Percentiles rank a stretch among this genome's conserved stretches.
Conservation (phyloP, 2,113 vertebrate genomes). For the Riparia riparia region DNA sequence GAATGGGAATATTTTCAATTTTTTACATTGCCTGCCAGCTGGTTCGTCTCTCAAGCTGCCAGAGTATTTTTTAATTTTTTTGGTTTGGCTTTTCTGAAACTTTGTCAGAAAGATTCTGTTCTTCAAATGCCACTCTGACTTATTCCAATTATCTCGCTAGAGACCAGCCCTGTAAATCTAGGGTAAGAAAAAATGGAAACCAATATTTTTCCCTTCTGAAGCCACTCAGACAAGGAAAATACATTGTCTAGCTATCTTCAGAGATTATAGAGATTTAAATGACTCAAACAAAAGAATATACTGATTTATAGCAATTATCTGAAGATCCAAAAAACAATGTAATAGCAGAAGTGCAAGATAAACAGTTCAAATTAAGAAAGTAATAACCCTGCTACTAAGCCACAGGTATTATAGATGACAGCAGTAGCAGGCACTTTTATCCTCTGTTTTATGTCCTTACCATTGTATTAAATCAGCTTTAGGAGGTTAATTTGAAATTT, state of each 20-base stretch:
- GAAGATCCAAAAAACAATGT: background rate
- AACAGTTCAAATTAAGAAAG: background rate
- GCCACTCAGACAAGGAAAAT: background rate
- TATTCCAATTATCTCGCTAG: background rate
- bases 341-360: background rate
- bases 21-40: background rate
- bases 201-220: background rate
- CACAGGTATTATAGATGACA: background rate
- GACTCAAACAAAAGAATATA: background rate
- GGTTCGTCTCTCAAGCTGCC: background rate
- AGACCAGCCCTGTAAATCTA: background rate
- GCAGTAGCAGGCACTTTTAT: background rate
- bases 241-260: background rate
- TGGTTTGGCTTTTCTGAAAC: background rate
- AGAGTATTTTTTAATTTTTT: constrained; percentile 7
- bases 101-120: background rate
- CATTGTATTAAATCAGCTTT: background rate
- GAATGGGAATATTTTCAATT: constrained; percentile 1
- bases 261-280: background rate
- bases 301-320: background rate
- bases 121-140: background rate
- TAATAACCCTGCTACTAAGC: background rate
- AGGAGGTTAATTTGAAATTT: background rate
- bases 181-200: background rate
- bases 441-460: background rate